Evolutionary conservation across 2,797 vertebrate genomes (phyloP).

Genomic region (Sebastes miniatus): DNA sequence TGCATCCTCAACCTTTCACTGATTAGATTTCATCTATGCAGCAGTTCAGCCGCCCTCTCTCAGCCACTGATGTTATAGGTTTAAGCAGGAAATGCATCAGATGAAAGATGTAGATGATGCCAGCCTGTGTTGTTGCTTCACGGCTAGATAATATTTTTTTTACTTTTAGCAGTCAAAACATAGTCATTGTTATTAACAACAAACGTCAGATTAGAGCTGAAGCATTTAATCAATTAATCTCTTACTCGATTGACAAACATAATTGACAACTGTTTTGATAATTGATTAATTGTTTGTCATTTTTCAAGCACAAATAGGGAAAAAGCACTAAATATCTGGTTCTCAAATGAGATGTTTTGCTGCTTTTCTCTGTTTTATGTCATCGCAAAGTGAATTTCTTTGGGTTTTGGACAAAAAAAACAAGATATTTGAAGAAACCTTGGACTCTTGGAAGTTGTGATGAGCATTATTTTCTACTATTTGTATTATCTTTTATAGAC

Average conservation of each 20-base stretch:
- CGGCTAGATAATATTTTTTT: not conserved
- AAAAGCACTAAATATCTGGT: not conserved
- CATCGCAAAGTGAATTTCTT: not conserved
- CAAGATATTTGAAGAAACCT: not conserved
- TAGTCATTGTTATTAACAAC: not conserved
- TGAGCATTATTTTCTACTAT: not conserved
- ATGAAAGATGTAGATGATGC: slow-evolving; percentile 26
- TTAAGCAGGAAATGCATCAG: slow-evolving; percentile 34
- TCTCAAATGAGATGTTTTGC: not conserved
- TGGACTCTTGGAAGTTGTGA: not conserved
- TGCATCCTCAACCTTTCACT: slow-evolving; percentile 30
- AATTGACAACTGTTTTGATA: too few species aligned
- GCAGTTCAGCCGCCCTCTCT: slow-evolving; percentile 14
- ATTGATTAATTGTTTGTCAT: not conserved
- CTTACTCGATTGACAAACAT: not conserved
- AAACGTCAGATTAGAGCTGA: not conserved
- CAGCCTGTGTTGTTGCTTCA: not conserved
- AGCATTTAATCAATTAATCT: not conserved
- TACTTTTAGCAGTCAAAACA: not conserved
- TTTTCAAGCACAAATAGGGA: not conserved
- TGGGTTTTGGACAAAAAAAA: not conserved
- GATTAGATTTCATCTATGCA: slow-evolving; percentile 54
- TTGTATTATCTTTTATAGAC: not conserved
- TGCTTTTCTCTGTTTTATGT: not conserved
- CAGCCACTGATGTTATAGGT: slow-evolving; percentile 13